Evolutionary conservation across 37 sponge, comb jelly and placozoan species (phyloP).

Genomic region (Cliona cf. orientalis): DNA sequence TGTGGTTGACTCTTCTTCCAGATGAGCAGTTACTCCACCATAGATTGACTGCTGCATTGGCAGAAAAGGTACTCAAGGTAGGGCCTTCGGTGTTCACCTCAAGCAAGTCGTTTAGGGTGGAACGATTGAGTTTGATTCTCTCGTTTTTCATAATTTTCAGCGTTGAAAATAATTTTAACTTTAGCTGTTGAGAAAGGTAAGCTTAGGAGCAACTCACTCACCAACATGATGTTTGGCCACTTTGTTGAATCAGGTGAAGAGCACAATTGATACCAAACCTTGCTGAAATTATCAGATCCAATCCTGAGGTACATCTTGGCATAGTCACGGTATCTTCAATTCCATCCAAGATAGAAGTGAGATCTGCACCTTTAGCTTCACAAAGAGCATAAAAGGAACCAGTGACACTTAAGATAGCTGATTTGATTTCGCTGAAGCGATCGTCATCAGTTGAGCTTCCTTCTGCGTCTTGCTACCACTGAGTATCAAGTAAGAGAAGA

Average conservation of each 20-base stretch:
- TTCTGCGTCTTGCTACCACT: conserved; percentile 25
- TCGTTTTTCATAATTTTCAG: conserved; percentile 40
- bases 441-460: conserved; percentile 4
- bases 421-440: conserved; percentile 13
- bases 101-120: conserved; percentile 40
- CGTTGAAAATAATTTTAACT: conserved; percentile 34
- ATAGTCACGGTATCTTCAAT: conserved; percentile 36
- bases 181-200: conserved; percentile 39
- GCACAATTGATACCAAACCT: conserved; percentile 38
- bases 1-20: conserved; percentile 23
- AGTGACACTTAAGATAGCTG: conserved; percentile 9
- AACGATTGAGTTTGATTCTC: conserved; percentile 1
- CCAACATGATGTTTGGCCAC: conserved; percentile 53
- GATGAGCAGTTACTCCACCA: conserved; percentile 35
- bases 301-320: conserved; percentile 29
- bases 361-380: conserved; percentile 43
- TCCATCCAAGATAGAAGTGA: conserved; percentile 22
- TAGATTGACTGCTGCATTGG: conserved; percentile 21
- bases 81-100: conserved; percentile 50
- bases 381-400: conserved; percentile 19
- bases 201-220: conserved; percentile 34
- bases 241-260: conserved; percentile 31
- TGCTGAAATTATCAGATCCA: conserved; percentile 1
- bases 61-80: background rate
- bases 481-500: conserved; percentile 23